Conservation (phyloP, 2,888 invertebrate species). For the Cantharis flavilabris region DNA sequence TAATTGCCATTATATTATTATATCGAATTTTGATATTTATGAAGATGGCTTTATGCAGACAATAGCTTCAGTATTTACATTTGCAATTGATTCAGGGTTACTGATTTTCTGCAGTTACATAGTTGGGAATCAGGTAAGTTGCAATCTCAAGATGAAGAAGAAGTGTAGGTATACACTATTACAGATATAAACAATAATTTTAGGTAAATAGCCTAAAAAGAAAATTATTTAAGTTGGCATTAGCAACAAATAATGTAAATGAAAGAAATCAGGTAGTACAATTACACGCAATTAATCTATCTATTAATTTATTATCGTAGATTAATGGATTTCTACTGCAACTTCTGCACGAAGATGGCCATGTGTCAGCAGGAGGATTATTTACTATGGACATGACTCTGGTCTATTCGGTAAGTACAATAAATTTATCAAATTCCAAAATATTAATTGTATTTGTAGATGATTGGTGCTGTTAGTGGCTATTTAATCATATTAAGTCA, state of each 20-base stretch:
- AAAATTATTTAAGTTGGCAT: not conserved
- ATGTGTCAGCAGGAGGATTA: not conserved
- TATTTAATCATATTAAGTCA: not conserved
- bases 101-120: not conserved
- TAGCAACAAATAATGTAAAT: not conserved
- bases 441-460: not conserved
- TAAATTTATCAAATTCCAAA: not conserved
- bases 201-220: not conserved
- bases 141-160: not conserved
- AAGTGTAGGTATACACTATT: not conserved
- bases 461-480: not conserved
- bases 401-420: not conserved
- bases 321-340: not conserved
- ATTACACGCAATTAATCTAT: too few species aligned
- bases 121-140: not conserved
- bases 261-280: not conserved
- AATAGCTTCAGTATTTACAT: fast-evolving
- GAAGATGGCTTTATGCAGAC: fast-evolving
- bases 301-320: not conserved
- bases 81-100: not conserved
- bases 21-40: not conserved
- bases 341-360: not conserved
- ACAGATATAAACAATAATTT: not conserved
- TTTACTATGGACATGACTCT: not conserved
- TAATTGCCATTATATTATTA: not conserved